Evolutionary conservation across 2,797 vertebrate genomes (phyloP).

Genomic region (Nasua narica): DNA sequence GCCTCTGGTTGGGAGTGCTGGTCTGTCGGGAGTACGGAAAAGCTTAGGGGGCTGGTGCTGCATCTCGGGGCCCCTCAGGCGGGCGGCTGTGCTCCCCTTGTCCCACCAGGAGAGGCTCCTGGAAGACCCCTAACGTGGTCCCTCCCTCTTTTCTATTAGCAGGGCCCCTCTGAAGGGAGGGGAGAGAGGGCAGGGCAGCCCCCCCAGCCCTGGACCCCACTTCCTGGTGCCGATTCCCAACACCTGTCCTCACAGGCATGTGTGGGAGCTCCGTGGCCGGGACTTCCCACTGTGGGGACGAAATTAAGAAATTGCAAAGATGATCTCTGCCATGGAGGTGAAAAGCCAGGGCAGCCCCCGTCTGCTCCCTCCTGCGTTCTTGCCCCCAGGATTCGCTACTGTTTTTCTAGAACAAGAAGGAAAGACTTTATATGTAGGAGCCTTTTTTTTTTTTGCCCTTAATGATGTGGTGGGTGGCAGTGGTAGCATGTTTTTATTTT

Average conservation of each 20-base stretch:
- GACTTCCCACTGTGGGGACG: not conserved
- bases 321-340: not conserved
- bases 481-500: slow-evolving; percentile 41
- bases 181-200: not conserved
- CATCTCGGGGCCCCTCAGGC: fast-evolving
- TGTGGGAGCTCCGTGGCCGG: fast-evolving
- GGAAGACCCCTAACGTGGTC: fast-evolving
- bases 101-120: not conserved
- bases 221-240: not conserved
- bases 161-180: not conserved
- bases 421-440: not conserved
- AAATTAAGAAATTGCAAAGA: not conserved
- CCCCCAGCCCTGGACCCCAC: not conserved
- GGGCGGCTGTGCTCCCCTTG: fast-evolving
- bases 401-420: slow-evolving; percentile 54
- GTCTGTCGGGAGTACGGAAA: not conserved
- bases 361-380: not conserved
- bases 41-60: not conserved
- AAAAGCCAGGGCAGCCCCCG: not conserved
- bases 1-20: not conserved
- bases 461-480: slow-evolving; percentile 42
- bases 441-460: not conserved
- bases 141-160: not conserved
- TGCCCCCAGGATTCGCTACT: not conserved
- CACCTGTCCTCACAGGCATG: fast-evolving